Conservation (phyloP, 2,113 vertebrate genomes). For the Pyxicephalus adspersus region DNA sequence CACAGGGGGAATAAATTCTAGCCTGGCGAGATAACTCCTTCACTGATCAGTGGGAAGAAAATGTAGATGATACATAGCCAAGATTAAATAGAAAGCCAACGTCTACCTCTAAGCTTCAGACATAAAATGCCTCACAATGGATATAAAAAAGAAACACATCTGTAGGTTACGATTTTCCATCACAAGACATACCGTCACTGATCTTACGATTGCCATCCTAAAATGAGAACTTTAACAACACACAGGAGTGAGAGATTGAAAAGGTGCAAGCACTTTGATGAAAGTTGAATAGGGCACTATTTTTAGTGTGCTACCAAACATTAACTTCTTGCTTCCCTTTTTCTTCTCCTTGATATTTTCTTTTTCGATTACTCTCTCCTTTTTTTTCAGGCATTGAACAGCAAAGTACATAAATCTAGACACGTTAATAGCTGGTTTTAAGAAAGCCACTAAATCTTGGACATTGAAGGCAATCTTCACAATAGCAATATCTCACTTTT, state of each 20-base stretch:
- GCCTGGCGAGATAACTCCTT: slow-evolving; percentile 48
- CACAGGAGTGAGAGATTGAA: slow-evolving; percentile 41
- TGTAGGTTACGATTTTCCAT: slow-evolving; percentile 51
- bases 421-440: slow-evolving; percentile 53
- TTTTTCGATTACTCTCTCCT: slow-evolving; percentile 33
- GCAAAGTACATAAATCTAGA: slow-evolving; percentile 48
- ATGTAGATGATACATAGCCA: slow-evolving; percentile 54
- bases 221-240: slow-evolving; percentile 47
- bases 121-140: slow-evolving; percentile 53
- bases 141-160: slow-evolving; percentile 51
- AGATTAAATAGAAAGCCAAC: slow-evolving; percentile 49
- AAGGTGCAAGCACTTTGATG: slow-evolving; percentile 50
- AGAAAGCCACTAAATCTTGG: slow-evolving; percentile 46
- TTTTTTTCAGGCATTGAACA: slow-evolving; percentile 32
- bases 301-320: slow-evolving; percentile 48
- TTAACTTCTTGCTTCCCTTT: slow-evolving; percentile 45
- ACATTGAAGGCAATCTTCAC: slow-evolving; percentile 47
- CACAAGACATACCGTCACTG: slow-evolving; percentile 47
- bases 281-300: slow-evolving; percentile 52
- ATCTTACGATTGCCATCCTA: slow-evolving; percentile 53
- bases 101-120: slow-evolving; percentile 48
- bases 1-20: slow-evolving; percentile 44
- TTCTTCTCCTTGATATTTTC: slow-evolving; percentile 40
- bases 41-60: slow-evolving; percentile 47
- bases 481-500: slow-evolving; percentile 46